phyloP scores from a whole-genome alignment of 1,140 invertebrate species.

The Drosophila guanche region DNA sequence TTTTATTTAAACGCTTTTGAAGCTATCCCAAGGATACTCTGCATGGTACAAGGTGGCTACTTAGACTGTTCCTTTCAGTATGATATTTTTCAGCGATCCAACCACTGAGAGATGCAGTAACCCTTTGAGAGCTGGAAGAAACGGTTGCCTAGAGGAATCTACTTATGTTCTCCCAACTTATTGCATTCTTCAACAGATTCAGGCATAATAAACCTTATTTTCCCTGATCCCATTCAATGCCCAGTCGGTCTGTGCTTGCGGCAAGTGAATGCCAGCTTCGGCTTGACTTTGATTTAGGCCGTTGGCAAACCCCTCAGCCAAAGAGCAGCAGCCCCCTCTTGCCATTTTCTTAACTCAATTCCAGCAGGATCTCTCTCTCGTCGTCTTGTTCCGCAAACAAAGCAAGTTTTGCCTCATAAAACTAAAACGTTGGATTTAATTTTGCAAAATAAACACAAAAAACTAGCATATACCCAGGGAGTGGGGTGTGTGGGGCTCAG shows the following conservation, averaged over 20 bases:
- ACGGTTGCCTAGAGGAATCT: too few species aligned
- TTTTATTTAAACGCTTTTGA: constrained; percentile 47
- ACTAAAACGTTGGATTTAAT: constrained; percentile 81
- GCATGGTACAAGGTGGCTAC: too few species aligned
- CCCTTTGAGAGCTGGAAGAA: too few species aligned
- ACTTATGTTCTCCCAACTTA: too few species aligned
- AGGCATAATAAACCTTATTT: background rate
- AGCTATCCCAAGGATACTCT: background rate
- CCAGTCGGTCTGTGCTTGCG: background rate
- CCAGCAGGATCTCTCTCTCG: too few species aligned
- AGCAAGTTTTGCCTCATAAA: constrained; percentile 77
- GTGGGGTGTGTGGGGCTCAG: background rate
- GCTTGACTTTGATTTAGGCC: background rate
- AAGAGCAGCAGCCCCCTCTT: background rate
- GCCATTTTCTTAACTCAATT: background rate
- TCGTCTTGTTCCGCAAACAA: constrained; percentile 65
- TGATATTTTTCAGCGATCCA: too few species aligned
- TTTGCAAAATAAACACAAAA: constrained; percentile 81
- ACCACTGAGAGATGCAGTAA: too few species aligned
- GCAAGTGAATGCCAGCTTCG: background rate
- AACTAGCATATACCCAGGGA: constrained; percentile 1
- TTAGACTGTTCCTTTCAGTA: too few species aligned
- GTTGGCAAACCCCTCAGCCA: background rate
- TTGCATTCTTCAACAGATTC: too few species aligned
- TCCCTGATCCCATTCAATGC: background rate